Conservation (phyloP, 1,140 invertebrate genomes). For the Pseudomyrmex cubaensis region DNA sequence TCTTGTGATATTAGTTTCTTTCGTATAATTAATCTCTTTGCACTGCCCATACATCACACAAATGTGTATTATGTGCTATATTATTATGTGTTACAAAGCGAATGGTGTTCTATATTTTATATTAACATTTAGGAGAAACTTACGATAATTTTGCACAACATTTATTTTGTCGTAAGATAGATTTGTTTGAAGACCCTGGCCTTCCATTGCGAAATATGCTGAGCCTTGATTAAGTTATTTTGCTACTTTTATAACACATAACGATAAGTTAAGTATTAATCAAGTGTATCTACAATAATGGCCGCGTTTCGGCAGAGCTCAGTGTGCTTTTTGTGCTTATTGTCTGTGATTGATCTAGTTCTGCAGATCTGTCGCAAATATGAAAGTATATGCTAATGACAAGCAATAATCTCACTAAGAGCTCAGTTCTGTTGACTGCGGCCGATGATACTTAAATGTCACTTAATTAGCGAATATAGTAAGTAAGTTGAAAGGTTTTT, state of each 20-base stretch:
- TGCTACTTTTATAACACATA: conserved; percentile 82
- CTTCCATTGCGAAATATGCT: conserved; percentile 72
- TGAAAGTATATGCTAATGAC: too few relatives aligned
- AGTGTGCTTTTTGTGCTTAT: too few relatives aligned
- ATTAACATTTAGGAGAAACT: conserved; percentile 29
- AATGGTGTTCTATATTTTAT: background rate
- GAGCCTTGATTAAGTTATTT: conserved; percentile 83
- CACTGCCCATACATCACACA: conserved; percentile 33
- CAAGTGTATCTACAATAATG: conserved; percentile 2
- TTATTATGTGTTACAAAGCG: conserved; percentile 9
- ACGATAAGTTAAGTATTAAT: conserved; percentile 56
- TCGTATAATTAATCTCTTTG: conserved; percentile 10
- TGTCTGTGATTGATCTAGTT: too few relatives aligned
- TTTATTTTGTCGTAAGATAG: conserved; percentile 45
- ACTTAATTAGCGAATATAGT: conserved; percentile 23
- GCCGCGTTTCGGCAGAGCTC: too few relatives aligned
- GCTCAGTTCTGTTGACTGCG: too few relatives aligned
- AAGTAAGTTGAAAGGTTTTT: background rate
- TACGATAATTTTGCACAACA: conserved; percentile 63
- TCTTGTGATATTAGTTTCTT: conserved; percentile 36
- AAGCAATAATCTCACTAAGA: too few relatives aligned
- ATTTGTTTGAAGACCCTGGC: conserved; percentile 58
- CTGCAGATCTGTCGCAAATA: too few relatives aligned
- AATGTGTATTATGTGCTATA: conserved; percentile 12
- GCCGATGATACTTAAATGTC: conserved; percentile 44